These are phyloP conservation scores for Echiichthys vipera DNA, from an alignment of 2,797 vertebrate genomes.

Conservation along the genomic window DNA sequence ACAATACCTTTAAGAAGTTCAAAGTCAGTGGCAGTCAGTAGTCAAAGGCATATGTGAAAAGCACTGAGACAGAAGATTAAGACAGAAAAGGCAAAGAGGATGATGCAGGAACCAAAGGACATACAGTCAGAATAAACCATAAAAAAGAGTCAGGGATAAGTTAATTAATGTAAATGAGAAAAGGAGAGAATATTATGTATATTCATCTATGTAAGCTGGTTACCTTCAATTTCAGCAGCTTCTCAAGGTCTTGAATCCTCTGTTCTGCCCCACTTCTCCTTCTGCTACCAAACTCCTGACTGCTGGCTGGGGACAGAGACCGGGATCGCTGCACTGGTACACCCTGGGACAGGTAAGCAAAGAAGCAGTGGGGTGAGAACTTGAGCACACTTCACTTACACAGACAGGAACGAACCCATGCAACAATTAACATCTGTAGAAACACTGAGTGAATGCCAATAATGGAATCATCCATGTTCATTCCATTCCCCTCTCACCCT, in stretches of 20 bases:
- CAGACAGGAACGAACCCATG: constrained; percentile 88
- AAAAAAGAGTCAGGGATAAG: constrained; percentile 9
- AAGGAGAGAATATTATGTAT: constrained; percentile 7
- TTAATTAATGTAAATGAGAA: constrained; percentile 8
- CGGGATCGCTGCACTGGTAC: constrained; percentile 93
- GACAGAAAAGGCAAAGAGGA: constrained; percentile 11
- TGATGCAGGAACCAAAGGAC: constrained; percentile 12
- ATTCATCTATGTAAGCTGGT: constrained; percentile 37
- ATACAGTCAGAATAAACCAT: constrained; percentile 4
- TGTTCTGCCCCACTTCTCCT: constrained; percentile 80
- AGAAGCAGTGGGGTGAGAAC: constrained; percentile 86
- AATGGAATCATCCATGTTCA: constrained; percentile 87
- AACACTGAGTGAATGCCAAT: constrained; percentile 91
- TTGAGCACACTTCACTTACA: constrained; percentile 88
- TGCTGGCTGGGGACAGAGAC: constrained; percentile 92
- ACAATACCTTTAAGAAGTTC: constrained; percentile 21
- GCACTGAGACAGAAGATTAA: constrained; percentile 1
- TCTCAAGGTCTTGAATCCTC: constrained; percentile 90
- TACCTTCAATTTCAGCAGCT: constrained; percentile 92
- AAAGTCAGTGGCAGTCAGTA: constrained; percentile 26
- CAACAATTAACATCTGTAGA: constrained; percentile 89
- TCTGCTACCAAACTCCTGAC: constrained; percentile 78
- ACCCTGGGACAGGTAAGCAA: constrained; percentile 84
- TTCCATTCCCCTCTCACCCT: constrained; percentile 70
- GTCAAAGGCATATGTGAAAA: not conserved